A percentile compares a stretch with the other conserved stretches of the same genome.
phyloP scores from a whole-genome alignment of 2,113 vertebrate genomes.

The Patagioenas fasciata region DNA sequence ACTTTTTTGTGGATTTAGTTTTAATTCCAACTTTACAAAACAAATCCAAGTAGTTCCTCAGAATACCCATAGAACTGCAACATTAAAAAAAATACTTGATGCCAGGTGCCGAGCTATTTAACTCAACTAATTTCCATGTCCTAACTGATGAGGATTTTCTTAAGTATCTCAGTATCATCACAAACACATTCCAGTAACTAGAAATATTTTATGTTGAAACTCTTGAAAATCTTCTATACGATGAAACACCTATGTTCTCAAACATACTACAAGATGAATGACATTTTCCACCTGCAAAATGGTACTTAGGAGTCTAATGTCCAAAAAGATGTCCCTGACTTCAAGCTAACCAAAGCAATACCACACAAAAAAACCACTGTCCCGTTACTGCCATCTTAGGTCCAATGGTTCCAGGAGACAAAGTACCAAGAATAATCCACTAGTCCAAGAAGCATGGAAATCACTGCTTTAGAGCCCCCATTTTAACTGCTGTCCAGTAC shows the following conservation, averaged over 20 bases:
- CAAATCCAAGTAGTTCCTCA: not conserved
- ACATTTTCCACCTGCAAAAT: not conserved
- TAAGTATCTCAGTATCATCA: not conserved
- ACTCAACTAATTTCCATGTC: not conserved
- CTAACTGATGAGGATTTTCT: not conserved
- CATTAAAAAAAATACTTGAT: not conserved
- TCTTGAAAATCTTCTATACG: not conserved
- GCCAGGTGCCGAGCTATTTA: not conserved
- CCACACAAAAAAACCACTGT: not conserved
- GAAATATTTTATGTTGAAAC: not conserved
- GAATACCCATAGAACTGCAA: not conserved
- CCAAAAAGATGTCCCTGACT: not conserved
- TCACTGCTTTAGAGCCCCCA: not conserved
- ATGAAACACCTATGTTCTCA: not conserved
- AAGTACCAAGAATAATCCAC: not conserved
- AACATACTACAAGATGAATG: not conserved
- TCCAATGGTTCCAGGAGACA: not conserved
- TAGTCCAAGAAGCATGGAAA: not conserved
- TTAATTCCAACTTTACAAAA: not conserved
- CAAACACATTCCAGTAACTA: not conserved
- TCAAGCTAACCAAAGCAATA: not conserved
- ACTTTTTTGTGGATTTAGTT: not conserved
- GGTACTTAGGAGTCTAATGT: not conserved
- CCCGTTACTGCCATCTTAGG: not conserved
- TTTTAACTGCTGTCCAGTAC: not conserved